Base-by-base conservation (phyloP, 2,888 invertebrate genomes). In the Meganola albula region DNA sequence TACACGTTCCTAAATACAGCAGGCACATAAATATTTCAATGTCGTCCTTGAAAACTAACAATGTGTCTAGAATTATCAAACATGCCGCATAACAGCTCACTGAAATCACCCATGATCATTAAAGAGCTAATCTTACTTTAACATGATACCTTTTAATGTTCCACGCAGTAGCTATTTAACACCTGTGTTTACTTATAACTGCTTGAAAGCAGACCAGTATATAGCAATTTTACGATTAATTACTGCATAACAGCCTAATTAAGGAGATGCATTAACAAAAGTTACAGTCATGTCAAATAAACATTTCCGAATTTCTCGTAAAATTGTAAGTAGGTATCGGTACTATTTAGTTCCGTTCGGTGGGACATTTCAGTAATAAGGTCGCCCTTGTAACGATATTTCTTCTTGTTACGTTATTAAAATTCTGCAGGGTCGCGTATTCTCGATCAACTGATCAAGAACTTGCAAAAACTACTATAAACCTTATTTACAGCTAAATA, bases 271-370 rank as follows among this genome's bases (percentile, higher is more conserved):
- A 14, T 29, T 27, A 27, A 53, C 37, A 52, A 55, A 57, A 65
- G 64, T 75, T 71, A 76, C 66, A 62, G 46, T 50, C 52, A 55
- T 63, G 67, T 74, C 68, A 69, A 72, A 74, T 67, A 73, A 75
- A 71, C 72, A 77, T 79, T 76, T 63, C 66, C 65, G 67, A 70
- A 74, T 74, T 66, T 54, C 74, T 74, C 74, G 73, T 83, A 83
- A 80, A 76, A 78, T 64, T 64, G 45, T 57, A 59, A 66, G 67
- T 71, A 75, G 68, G 59, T 69, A 65, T 62, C 64, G 60, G 63
- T 60, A 56, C 58, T 59, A 53, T 56, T 64, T 67, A 71, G 69
- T 63, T 61, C 52, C 59, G 59, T 58, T 55, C 40, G 47, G 44
- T 31, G 39, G 48, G 42, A 63, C 64, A 72, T 77, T 73, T 70